Base-by-base conservation (phyloP, 1,140 invertebrate genomes). In the Saxidomus purpurata region DNA sequence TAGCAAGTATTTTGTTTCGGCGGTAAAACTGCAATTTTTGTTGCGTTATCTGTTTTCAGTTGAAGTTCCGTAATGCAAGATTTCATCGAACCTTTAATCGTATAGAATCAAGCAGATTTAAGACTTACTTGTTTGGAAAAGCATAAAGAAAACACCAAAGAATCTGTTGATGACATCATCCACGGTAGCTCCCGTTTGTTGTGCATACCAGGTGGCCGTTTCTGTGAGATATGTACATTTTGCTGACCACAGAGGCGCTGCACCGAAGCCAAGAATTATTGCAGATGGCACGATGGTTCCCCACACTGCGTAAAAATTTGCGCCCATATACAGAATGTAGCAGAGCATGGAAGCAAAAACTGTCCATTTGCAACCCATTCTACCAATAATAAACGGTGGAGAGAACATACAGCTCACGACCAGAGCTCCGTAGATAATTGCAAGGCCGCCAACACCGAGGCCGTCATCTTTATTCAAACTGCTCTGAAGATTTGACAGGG, bases 81-180 rank as follows among this genome's bases (percentile, higher is more conserved):
- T n/a, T n/a, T n/a, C n/a, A n/a, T n/a, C n/a, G n/a, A n/a, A n/a
- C n/a, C n/a, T n/a, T n/a, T n/a, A n/a, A n/a, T n/a, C n/a, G n/a
- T n/a, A n/a, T n/a, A n/a, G n/a, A n/a, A n/a, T n/a, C n/a, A n/a
- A n/a, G n/a, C n/a, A n/a, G n/a, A n/a, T n/a, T n/a, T n/a, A n/a
- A n/a, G 4, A 76, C 89, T 86, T 89, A 93, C 98, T 98, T 0
- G 98, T 98, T 94, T 99, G 99, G 97, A 99, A 99, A 86, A 98
- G 97, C 85, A 99, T 97, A 96, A 99, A 99, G 97, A 99, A 99
- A 96, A 99, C 98, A 28, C 98, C 99, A 96, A 99, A 99, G 97
- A 99, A 99, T 92, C 98, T 96, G 38, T 98, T 98, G 71, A 99
- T 98, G 90, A 99, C 98, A 6, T 97, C 98, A 94, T 99, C 98